A percentile compares a stretch with the other conserved stretches of the same genome.
Conservation (phyloP, 2,113 vertebrate species). For the Saccopteryx leptura region DNA sequence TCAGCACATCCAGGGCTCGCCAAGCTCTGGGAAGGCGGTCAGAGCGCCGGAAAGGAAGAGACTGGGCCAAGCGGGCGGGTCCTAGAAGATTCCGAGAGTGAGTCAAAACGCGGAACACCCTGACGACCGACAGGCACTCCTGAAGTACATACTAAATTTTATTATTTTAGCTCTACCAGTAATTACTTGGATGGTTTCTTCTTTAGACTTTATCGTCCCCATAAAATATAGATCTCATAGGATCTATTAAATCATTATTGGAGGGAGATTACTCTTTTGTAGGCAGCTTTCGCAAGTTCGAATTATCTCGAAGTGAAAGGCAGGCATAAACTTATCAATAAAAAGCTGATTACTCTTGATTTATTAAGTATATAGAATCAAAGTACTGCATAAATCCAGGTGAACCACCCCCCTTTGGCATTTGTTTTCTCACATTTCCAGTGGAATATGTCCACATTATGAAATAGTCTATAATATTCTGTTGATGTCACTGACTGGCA, state of each 20-base stretch:
- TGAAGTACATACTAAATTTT: neutral
- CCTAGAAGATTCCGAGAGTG: neutral
- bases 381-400: neutral
- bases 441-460: neutral
- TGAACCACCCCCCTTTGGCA: neutral
- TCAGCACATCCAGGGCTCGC: fast-evolving
- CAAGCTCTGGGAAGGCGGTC: fast-evolving
- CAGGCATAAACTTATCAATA: neutral
- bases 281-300: neutral
- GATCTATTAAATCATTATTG: neutral
- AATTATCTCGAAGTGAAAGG: neutral
- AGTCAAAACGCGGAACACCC: neutral
- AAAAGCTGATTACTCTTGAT: neutral
- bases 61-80: fast-evolving
- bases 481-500: neutral
- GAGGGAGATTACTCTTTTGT: neutral
- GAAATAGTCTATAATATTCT: neutral
- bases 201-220: neutral
- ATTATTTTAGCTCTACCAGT: neutral
- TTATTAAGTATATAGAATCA: neutral
- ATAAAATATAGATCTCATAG: neutral
- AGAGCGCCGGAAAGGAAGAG: neutral
- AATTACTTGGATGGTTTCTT: neutral
- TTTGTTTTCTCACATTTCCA: slow-evolving; percentile 26
- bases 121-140: too few relatives aligned